phyloP scores from a whole-genome alignment of 2,113 vertebrate species.

The Micronisus gabar region DNA sequence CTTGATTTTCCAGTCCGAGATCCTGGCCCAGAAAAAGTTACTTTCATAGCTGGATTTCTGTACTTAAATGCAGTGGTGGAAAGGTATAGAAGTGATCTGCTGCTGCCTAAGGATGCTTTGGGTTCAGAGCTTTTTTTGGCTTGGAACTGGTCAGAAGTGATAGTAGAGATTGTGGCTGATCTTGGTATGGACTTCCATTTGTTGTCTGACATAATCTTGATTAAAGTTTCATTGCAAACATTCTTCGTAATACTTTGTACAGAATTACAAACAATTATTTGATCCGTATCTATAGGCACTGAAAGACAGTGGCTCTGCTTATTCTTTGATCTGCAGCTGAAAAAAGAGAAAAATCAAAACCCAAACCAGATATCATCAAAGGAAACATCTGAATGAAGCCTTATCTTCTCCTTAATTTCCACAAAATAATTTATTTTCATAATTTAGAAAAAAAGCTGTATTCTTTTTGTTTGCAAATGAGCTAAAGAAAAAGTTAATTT shows the following conservation, averaged over 20 bases:
- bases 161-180: background rate
- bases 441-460: background rate
- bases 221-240: background rate
- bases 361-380: background rate
- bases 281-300: accelerated
- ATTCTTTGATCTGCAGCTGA: background rate
- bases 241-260: background rate
- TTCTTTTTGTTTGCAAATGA: background rate
- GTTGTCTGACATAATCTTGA: background rate
- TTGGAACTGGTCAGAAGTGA: background rate
- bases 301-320: background rate
- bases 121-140: background rate
- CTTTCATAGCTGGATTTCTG: background rate
- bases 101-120: background rate
- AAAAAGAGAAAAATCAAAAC: background rate
- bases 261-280: background rate
- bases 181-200: background rate
- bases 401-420: background rate
- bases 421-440: background rate
- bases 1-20: background rate
- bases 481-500: background rate
- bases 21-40: background rate
- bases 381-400: background rate
- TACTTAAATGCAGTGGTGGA: background rate
- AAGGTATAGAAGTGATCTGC: background rate